Conservation (phyloP, 2,113 vertebrate genomes). For the Gobiocypris rarus region DNA sequence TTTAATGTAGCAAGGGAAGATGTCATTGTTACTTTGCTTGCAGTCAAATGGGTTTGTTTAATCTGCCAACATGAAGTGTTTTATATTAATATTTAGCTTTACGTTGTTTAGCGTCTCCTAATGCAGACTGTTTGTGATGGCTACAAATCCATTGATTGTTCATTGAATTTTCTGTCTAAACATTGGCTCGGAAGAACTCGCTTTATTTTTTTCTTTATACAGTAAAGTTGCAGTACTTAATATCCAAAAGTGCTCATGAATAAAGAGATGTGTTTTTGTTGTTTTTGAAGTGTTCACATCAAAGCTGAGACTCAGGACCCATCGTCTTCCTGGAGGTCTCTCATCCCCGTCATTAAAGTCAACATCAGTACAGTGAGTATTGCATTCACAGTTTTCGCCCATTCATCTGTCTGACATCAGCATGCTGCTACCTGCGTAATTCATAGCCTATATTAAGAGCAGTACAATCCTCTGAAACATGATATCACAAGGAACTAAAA, state of each 20-base stretch:
- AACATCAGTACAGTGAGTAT: slow-evolving; percentile 95
- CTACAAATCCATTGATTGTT: neutral
- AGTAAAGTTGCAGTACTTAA: neutral
- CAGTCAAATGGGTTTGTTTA: neutral
- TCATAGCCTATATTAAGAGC: neutral
- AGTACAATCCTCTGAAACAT: neutral
- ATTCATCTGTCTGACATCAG: neutral
- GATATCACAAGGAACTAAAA: neutral
- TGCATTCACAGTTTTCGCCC: neutral
- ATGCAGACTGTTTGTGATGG: neutral
- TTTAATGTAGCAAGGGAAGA: neutral
- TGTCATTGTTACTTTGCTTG: neutral
- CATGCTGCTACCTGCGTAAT: neutral
- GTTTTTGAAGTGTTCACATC: slow-evolving; percentile 81
- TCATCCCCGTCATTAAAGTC: slow-evolving; percentile 98
- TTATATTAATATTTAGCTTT: neutral
- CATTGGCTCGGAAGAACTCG: neutral
- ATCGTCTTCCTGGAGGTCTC: slow-evolving; percentile 94
- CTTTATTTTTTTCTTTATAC: neutral
- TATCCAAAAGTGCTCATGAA: neutral
- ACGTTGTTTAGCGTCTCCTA: neutral
- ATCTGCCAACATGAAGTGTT: neutral
- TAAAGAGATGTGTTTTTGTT: slow-evolving; percentile 2
- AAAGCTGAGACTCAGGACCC: slow-evolving; percentile 90
- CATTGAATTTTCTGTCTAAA: neutral